Evolutionary conservation across 2,797 vertebrate genomes (phyloP), one percentile per base, ranked within the genome.

Genomic region (Takifugu rubripes): DNA sequence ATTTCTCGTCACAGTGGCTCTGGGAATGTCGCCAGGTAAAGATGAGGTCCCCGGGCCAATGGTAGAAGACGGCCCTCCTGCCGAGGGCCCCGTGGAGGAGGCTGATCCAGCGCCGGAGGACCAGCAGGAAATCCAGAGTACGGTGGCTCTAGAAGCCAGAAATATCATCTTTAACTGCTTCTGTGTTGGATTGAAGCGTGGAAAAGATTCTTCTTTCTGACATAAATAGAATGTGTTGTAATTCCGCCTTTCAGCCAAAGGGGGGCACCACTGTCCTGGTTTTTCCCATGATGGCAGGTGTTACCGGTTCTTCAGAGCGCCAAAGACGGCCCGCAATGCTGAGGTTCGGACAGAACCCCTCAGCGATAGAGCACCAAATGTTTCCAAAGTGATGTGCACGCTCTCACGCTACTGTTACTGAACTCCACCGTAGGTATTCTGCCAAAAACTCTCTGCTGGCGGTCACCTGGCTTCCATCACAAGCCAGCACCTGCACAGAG

Each of bases 381-480:
- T 12, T 12, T 14, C 3, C 11, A 12, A 25, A 10, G 21, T 25
- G 7, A 21, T 5, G 10, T 10, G 3, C 5, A 1, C 14, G 10
- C 25, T 48, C 10, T 21, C 17, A 25, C 29, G 9, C 54, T 1
- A 29, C 5, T 36, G 3, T 61, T 56, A 59, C 55, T 59, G 17
- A 8, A 15, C 9, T 56, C 12, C 33, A 33, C 36, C 11, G 3
- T 60, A 89, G 88, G 49, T 66, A 11, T 84, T 74, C 62, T 89
- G 84, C 43, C 84, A 83, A 59, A 0, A 3, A 0, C n/a, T 5
- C 0, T 83, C 75, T 52, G 16, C 51, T 2, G 55, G 61, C 1
- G 87, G 87, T 2, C 85, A 89, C 65, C 54, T 89, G 70, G 83
- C 81, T 55, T 84, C 88, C n/a, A 78, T 90, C 66, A 79, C 74